Evolutionary conservation across 1,140 invertebrate species (phyloP), one percentile per base, ranked within the genome.

Genomic region (Tachypleus tridentatus): DNA sequence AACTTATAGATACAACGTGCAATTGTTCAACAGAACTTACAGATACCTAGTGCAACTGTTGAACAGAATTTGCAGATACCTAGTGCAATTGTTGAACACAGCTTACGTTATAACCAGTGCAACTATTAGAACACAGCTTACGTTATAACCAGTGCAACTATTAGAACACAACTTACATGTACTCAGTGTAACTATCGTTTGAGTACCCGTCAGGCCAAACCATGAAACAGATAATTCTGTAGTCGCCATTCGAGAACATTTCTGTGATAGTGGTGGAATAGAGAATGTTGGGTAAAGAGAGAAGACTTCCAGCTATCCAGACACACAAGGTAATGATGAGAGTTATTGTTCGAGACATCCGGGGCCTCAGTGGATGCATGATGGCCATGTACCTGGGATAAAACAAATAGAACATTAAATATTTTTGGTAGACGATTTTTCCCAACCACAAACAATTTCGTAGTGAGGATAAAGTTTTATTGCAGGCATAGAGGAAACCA

Each of bases 211-310:
- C 85, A 0, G 85, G 84, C 86, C 86, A 88, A 3, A 80, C 78
- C 3, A 87, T 71, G 29, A 83, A 79, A 71, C 86, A 88, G 2
- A 83, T 61, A 9, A 86, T 82, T 58, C 87, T 80, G 4, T 77
- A 79, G 72, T 84, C 82, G 3, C 82, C 82, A 61, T 83, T 82
- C 10, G 78, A 76, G 71, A 83, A 84, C 6, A 78, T 73, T 52
- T 83, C 76, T 6, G 78, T 77, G 60, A 81, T 82, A 0, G 87
- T 91, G 4, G 84, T 88, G 73, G 85, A 89, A 75, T 86, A 93
- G 47, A 95, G 77, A 48, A 94, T 78, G 79, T 87, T 89, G 3
- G 93, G 93, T 70, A 88, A 80, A 29, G 91, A 88, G 51, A 95
- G 80, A 8, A 87, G 75, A 0, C 82, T 83, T 5, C 88, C 85